Evolutionary conservation across 1,140 invertebrate genomes (phyloP).

Genomic region (Eupeodes corollae): DNA sequence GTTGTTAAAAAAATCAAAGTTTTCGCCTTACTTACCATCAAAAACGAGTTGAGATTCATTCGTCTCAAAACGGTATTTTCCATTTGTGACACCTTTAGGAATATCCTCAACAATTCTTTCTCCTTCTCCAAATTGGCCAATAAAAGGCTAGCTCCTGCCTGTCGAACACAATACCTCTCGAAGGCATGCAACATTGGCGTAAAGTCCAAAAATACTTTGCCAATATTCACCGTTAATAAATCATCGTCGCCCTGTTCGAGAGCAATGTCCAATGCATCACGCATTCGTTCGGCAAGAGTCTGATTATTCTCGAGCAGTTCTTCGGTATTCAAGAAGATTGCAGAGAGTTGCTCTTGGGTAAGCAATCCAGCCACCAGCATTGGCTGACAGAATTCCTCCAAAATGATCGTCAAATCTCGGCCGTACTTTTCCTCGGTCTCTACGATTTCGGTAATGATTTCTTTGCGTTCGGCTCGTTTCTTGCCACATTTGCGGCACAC

Average conservation of each 20-base stretch:
- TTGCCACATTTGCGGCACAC: slow-evolving; percentile 81
- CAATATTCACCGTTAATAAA: slow-evolving; percentile 78
- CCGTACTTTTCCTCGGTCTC: slow-evolving; percentile 95
- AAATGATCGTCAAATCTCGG: slow-evolving; percentile 77
- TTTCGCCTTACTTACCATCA: slow-evolving; percentile 60
- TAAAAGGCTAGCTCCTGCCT: slow-evolving; percentile 78
- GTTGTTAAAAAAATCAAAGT: not conserved
- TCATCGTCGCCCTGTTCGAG: slow-evolving; percentile 66
- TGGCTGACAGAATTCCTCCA: slow-evolving; percentile 88
- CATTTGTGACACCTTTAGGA: slow-evolving; percentile 90
- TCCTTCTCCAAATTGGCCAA: slow-evolving; percentile 89
- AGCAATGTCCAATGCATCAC: slow-evolving; percentile 78
- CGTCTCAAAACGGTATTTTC: slow-evolving; percentile 83
- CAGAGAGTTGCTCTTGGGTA: slow-evolving; percentile 68
- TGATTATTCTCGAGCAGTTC: slow-evolving; percentile 83
- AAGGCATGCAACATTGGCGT: slow-evolving; percentile 88
- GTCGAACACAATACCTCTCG: slow-evolving; percentile 84
- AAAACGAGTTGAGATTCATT: slow-evolving; percentile 94
- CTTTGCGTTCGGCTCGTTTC: slow-evolving; percentile 77
- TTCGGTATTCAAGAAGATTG: slow-evolving; percentile 89
- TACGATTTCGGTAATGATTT: slow-evolving; percentile 90
- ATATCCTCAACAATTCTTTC: slow-evolving; percentile 87
- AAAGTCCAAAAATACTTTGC: slow-evolving; percentile 82
- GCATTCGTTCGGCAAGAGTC: slow-evolving; percentile 71
- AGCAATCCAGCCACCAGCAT: slow-evolving; percentile 80